phyloP scores from a whole-genome alignment of 2,888 invertebrate species.

The Lasioglossum zephyrum region DNA sequence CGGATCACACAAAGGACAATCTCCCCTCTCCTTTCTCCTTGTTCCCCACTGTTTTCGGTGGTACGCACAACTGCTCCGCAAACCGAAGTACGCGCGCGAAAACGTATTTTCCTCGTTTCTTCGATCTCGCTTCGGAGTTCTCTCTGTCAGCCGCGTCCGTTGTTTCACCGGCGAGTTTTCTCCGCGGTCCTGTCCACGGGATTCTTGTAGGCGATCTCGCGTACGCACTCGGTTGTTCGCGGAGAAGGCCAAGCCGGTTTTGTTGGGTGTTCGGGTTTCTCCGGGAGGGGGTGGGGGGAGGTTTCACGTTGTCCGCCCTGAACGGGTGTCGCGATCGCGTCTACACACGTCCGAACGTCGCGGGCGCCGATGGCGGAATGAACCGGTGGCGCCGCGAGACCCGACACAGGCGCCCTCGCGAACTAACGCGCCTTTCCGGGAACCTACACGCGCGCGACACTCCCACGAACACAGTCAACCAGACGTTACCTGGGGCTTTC shows the following conservation, averaged over 20 bases:
- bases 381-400: slow-evolving; percentile 79
- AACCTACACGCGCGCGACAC: slow-evolving; percentile 10
- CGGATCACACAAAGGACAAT: slow-evolving; percentile 66
- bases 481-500: too few relatives aligned
- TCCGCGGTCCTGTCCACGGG: not conserved
- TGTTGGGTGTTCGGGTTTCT: too few relatives aligned
- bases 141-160: not conserved
- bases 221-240: too few relatives aligned
- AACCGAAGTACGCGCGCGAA: too few relatives aligned
- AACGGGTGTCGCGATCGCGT: slow-evolving; percentile 59
- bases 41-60: not conserved
- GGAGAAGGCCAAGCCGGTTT: too few relatives aligned
- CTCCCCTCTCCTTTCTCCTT: too few relatives aligned
- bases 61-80: not conserved
- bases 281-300: too few relatives aligned
- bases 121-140: too few relatives aligned
- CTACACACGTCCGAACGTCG: slow-evolving; percentile 75
- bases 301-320: slow-evolving; percentile 65
- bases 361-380: slow-evolving; percentile 80
- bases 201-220: not conserved
- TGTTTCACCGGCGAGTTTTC: slow-evolving; percentile 27
- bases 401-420: slow-evolving; percentile 75
- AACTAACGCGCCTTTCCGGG: slow-evolving; percentile 59
- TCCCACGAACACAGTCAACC: not conserved
- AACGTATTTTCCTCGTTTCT: too few relatives aligned